Evolutionary conservation across 64 coral and sea anemone genomes (phyloP).

Genomic region (Montipora foliosa): DNA sequence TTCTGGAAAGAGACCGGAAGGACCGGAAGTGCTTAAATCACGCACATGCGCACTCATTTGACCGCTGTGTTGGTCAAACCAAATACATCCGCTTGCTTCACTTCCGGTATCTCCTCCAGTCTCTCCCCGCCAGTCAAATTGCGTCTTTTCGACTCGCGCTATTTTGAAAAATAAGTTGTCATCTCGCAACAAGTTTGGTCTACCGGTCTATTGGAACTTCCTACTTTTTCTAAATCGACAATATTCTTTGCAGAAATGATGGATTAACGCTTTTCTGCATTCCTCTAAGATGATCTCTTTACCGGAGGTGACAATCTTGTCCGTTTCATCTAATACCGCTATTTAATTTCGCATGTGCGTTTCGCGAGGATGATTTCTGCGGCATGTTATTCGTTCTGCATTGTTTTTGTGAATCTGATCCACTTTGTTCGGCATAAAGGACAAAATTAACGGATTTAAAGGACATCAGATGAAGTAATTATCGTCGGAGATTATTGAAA

Average conservation of each 20-base stretch:
- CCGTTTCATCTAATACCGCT: background rate
- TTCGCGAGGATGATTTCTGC: background rate
- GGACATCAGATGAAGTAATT: background rate
- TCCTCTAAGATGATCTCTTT: background rate
- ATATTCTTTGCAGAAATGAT: background rate
- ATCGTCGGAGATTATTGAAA: background rate
- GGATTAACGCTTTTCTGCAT: background rate
- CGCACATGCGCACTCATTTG: too few relatives aligned
- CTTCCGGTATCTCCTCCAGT: background rate
- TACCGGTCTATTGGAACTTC: background rate
- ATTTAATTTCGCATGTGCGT: background rate
- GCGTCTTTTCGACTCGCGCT: constrained; percentile 34
- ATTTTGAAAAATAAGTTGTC: constrained; percentile 3
- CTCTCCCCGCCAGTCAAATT: background rate
- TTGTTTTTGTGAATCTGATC: background rate
- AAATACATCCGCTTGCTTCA: too few relatives aligned
- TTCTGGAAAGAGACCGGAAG: too few relatives aligned
- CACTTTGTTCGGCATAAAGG: background rate
- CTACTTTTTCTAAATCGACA: background rate
- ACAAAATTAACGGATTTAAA: background rate
- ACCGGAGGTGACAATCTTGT: background rate
- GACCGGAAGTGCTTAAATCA: too few relatives aligned
- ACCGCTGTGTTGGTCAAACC: too few relatives aligned
- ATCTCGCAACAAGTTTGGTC: background rate
- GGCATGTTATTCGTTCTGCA: constrained; percentile 9